phyloP scores from a whole-genome alignment of 2,888 invertebrate genomes.

The Molanna angustata region DNA sequence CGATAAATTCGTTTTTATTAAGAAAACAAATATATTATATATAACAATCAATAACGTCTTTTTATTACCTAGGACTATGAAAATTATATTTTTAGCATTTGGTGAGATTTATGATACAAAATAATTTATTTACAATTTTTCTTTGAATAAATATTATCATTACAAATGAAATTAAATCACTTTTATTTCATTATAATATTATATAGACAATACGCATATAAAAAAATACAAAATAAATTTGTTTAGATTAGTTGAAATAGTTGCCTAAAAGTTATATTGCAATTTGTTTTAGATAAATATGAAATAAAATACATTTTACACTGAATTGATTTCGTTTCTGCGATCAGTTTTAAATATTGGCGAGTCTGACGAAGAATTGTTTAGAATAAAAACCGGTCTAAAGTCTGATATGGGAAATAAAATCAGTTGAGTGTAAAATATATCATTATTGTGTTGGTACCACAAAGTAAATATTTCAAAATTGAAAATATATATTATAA shows the following conservation, averaged over 20 bases:
- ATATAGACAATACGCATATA: neutral
- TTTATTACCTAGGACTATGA: slow-evolving; percentile 28
- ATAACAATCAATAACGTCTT: slow-evolving; percentile 33
- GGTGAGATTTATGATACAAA: slow-evolving; percentile 29
- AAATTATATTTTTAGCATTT: slow-evolving; percentile 28
- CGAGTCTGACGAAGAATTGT: too few relatives aligned
- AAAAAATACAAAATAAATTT: too few relatives aligned
- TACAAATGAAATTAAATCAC: slow-evolving; percentile 4
- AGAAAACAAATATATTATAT: slow-evolving; percentile 31
- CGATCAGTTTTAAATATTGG: too few relatives aligned
- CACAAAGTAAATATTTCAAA: neutral
- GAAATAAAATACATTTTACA: too few relatives aligned
- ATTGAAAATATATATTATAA: neutral
- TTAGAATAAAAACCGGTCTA: too few relatives aligned
- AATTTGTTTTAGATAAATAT: too few relatives aligned
- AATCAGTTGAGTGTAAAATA: too few relatives aligned
- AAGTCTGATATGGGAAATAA: too few relatives aligned
- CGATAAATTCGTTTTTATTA: slow-evolving; percentile 32
- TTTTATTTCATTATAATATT: neutral
- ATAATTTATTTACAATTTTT: slow-evolving; percentile 25
- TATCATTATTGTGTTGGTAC: too few relatives aligned
- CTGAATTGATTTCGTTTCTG: too few relatives aligned
- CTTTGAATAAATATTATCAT: slow-evolving; percentile 4
- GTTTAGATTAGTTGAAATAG: too few relatives aligned
- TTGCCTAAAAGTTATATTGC: too few relatives aligned